Evolutionary conservation across 2,888 invertebrate genomes (phyloP).

Genomic region (Prosapia bicincta): DNA sequence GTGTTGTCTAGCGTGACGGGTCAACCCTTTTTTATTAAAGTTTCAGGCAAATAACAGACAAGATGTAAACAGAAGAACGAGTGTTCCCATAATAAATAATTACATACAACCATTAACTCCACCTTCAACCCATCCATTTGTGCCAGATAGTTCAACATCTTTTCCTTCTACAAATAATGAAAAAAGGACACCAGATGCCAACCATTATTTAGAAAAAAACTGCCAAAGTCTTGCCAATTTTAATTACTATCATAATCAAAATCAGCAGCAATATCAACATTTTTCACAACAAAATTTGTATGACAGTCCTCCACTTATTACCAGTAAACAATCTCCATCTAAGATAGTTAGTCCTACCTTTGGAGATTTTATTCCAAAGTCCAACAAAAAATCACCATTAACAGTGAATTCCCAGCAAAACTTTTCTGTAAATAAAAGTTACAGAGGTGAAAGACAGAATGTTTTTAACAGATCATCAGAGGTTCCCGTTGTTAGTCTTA

Average conservation of each 20-base stretch:
- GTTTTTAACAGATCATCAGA: not conserved
- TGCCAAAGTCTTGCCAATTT: too few relatives aligned
- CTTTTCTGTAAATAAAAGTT: not conserved
- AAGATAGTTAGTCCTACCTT: not conserved
- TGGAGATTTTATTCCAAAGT: not conserved
- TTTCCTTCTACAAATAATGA: not conserved
- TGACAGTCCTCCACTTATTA: too few relatives aligned
- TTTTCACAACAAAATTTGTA: too few relatives aligned
- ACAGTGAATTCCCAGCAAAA: not conserved
- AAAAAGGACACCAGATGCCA: not conserved
- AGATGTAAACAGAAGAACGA: not conserved
- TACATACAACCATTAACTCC: not conserved
- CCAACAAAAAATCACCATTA: not conserved
- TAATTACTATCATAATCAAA: too few relatives aligned
- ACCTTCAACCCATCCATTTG: not conserved
- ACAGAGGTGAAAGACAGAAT: not conserved
- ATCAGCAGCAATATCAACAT: too few relatives aligned
- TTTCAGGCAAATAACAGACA: not conserved
- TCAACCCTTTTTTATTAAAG: not conserved
- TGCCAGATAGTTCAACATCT: not conserved
- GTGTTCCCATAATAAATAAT: not conserved
- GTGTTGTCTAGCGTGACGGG: too few relatives aligned
- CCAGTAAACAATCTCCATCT: not conserved
- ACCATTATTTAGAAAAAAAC: too few relatives aligned
- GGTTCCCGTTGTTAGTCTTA: not conserved